Evolutionary conservation across 2,113 vertebrate genomes (phyloP).

Genomic region (Percina caprodes): DNA sequence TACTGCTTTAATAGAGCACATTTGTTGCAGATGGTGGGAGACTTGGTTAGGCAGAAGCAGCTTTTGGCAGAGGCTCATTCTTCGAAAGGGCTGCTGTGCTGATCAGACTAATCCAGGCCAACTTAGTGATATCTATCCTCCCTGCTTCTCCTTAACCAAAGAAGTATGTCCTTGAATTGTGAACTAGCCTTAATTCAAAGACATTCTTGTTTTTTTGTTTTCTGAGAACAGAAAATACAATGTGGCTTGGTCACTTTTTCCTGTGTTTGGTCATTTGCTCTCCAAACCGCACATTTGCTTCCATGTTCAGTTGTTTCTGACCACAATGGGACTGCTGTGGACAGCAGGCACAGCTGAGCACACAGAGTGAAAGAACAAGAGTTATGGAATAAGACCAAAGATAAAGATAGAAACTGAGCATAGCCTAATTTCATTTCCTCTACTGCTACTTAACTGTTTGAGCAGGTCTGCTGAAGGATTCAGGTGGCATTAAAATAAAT

Average conservation of each 20-base stretch:
- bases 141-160: slow-evolving; percentile 80
- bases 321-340: slow-evolving; percentile 80
- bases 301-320: slow-evolving; percentile 83
- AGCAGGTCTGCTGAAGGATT: slow-evolving; percentile 14
- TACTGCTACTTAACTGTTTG: slow-evolving; percentile 27
- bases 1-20: slow-evolving; percentile 96
- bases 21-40: slow-evolving; percentile 96
- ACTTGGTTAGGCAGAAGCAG: slow-evolving; percentile 88
- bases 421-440: slow-evolving; percentile 51
- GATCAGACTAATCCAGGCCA: slow-evolving; percentile 73
- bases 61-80: slow-evolving; percentile 88
- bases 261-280: slow-evolving; percentile 75
- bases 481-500: slow-evolving; percentile 17
- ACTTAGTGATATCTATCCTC: slow-evolving; percentile 80
- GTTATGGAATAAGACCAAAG: slow-evolving; percentile 48
- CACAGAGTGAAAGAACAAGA: slow-evolving; percentile 62
- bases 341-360: slow-evolving; percentile 79
- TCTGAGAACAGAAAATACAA: slow-evolving; percentile 79
- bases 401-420: slow-evolving; percentile 66
- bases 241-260: slow-evolving; percentile 83
- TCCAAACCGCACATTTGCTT: slow-evolving; percentile 84
- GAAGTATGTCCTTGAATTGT: slow-evolving; percentile 85
- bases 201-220: slow-evolving; percentile 65
- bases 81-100: slow-evolving; percentile 85
- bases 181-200: slow-evolving; percentile 84